Conservation (phyloP, 2,888 invertebrate species). For the Netelia virgata region DNA sequence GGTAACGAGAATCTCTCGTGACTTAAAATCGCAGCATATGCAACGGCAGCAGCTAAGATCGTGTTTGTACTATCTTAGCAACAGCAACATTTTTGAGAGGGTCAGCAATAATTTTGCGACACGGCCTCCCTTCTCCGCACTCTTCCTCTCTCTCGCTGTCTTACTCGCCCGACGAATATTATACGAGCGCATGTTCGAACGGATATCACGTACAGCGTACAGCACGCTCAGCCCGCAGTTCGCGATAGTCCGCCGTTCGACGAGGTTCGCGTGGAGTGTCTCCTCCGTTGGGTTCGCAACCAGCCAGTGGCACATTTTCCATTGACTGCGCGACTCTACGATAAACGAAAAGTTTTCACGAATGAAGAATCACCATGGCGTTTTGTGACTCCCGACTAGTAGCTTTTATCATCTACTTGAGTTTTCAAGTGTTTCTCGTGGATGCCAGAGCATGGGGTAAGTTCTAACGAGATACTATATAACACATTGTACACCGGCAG, state of each 20-base stretch:
- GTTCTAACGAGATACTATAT: conserved; percentile 60
- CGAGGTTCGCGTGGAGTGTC: conserved; percentile 44
- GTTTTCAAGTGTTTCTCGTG: conserved; percentile 67
- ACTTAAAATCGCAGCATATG: conserved; percentile 10
- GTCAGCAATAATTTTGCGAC: conserved; percentile 48
- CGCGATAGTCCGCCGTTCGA: conserved; percentile 72
- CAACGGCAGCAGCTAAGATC: no score
- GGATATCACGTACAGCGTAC: conserved; percentile 20
- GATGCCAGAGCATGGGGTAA: conserved; percentile 81
- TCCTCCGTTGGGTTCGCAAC: conserved; percentile 13
- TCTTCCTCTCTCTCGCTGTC: neutral
- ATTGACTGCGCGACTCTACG: conserved; percentile 32
- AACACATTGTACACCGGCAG: conserved; percentile 18
- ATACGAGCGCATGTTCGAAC: conserved; percentile 48
- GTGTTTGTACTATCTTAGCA: neutral
- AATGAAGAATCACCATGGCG: conserved; percentile 75
- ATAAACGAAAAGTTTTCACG: conserved; percentile 19
- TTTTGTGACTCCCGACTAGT: conserved; percentile 70
- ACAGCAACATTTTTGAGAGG: conserved; percentile 4
- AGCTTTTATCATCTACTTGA: conserved; percentile 66
- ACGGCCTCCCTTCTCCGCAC: neutral
- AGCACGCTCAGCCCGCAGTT: conserved; percentile 69
- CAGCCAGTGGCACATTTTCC: conserved; percentile 59
- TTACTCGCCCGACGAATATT: neutral
- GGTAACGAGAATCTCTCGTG: conserved; percentile 43